Conservation (phyloP, 2,113 vertebrate genomes). For the Platysternon megacephalum region DNA sequence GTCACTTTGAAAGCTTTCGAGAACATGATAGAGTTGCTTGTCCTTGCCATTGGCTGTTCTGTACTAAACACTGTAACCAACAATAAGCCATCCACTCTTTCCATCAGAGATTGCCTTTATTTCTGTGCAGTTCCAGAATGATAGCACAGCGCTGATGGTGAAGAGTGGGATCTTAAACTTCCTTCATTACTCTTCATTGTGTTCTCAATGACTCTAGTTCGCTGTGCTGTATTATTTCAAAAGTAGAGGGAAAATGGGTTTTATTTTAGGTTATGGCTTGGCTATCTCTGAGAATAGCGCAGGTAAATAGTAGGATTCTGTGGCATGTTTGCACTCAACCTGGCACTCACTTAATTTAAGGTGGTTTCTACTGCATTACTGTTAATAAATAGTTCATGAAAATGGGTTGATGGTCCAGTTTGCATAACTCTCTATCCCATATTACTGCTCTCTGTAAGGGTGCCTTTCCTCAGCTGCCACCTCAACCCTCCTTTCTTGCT, state of each 20-base stretch:
- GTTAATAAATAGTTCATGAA: background rate
- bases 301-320: background rate
- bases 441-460: background rate
- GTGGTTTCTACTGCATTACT: fast-evolving
- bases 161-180: background rate
- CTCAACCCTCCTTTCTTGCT: background rate
- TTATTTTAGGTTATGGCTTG: background rate
- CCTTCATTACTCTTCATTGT: background rate
- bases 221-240: background rate
- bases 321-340: background rate
- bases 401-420: background rate
- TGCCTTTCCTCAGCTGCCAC: background rate
- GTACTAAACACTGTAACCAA: background rate
- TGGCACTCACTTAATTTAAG: background rate
- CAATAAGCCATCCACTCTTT: background rate
- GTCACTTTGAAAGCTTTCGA: background rate
- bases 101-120: too few relatives aligned
- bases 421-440: background rate
- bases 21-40: background rate
- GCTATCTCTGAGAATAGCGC: background rate
- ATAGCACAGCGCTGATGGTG: background rate
- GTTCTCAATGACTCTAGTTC: background rate
- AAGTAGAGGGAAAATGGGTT: background rate
- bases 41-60: background rate
- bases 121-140: background rate